phyloP scores from a whole-genome alignment of 1,140 invertebrate species.

The Listronotus oregonensis region DNA sequence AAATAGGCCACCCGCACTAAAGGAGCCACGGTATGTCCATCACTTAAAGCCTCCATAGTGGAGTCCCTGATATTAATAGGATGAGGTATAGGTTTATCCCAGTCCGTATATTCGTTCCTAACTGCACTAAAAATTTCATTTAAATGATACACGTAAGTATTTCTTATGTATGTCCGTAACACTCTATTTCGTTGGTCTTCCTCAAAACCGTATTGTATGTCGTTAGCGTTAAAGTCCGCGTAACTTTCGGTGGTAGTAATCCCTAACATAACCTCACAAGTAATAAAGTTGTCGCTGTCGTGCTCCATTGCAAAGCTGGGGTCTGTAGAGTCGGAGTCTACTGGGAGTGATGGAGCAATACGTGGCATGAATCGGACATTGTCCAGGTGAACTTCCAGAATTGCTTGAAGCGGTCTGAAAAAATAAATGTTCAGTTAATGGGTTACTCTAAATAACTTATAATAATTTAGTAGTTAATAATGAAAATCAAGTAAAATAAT shows the following conservation, averaged over 20 bases:
- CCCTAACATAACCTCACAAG: slow-evolving; percentile 70
- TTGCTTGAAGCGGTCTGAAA: slow-evolving; percentile 64
- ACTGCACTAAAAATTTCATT: slow-evolving; percentile 92
- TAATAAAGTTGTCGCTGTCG: slow-evolving; percentile 70
- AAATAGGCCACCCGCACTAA: slow-evolving; percentile 72
- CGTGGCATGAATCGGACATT: slow-evolving; percentile 63
- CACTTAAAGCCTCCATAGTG: slow-evolving; percentile 85
- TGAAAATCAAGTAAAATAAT: no score
- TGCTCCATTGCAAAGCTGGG: slow-evolving; percentile 68
- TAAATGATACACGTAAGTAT: slow-evolving; percentile 84
- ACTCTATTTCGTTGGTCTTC: slow-evolving; percentile 75
- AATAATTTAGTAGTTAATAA: slow-evolving; percentile 9
- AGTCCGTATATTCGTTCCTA: slow-evolving; percentile 91
- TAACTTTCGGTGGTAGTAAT: slow-evolving; percentile 77
- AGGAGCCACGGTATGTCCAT: slow-evolving; percentile 78
- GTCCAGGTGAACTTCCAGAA: slow-evolving; percentile 69
- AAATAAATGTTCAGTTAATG: no score
- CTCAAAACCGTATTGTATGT: slow-evolving; percentile 78
- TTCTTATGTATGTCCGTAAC: slow-evolving; percentile 81
- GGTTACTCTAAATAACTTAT: not conserved
- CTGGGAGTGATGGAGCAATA: slow-evolving; percentile 69
- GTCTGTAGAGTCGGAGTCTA: slow-evolving; percentile 64
- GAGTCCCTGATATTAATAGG: slow-evolving; percentile 84
- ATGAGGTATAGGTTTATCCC: slow-evolving; percentile 84
- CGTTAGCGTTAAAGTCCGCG: slow-evolving; percentile 74